Evolutionary conservation across 2,888 invertebrate species (phyloP), one percentile per base, ranked within the genome.

Genomic region (Microchrysa polita): DNA sequence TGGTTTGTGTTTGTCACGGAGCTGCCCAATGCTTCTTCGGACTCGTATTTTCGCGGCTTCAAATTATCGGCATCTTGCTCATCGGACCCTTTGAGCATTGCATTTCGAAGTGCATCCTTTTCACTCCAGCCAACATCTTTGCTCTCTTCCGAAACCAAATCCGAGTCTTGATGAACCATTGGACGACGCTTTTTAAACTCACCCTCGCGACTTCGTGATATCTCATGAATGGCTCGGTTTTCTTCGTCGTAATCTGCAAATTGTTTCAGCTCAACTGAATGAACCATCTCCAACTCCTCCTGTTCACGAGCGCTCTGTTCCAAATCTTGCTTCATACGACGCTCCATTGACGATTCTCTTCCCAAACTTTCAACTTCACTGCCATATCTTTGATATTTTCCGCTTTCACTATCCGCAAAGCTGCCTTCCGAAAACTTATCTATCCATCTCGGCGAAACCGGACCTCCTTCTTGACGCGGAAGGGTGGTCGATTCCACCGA

Each of bases 401-500:
- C 85, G 75, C 86, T 85, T 75, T 87, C 84, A 78, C 85, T 86
- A 61, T 89, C 85, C 63, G 84, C 85, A 72, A 84, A 84, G 76
- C 86, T 84, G 0, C 84, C 84, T 77, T 85, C 85, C 0, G 84
- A 84, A 77, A 85, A 84, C 74, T 85, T 85, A 71, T 86, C 85
- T 14, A 85, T 83, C 88, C 88, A 87, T 80, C 88, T 85, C 73
- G 88, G 81, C 77, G 86, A 84, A n/a, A 87, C 81, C 0, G 87
- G 82, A 12, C 86, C 82, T 27, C 86, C 84, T 40, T 86, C 84
- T 67, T 87, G 88, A 18, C 86, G 86, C 79, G 88, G 87, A 40
- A 88, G 87, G 20, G 92, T 90, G 0, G 91, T 89, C 74, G 90
- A 92, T 67, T 90, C 91, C 2, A 87, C 86, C 0, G 90, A 89